Evolutionary conservation across 2,797 vertebrate genomes (phyloP), one percentile per base, ranked within the genome.

Genomic region (Rhinichthys osculus): DNA sequence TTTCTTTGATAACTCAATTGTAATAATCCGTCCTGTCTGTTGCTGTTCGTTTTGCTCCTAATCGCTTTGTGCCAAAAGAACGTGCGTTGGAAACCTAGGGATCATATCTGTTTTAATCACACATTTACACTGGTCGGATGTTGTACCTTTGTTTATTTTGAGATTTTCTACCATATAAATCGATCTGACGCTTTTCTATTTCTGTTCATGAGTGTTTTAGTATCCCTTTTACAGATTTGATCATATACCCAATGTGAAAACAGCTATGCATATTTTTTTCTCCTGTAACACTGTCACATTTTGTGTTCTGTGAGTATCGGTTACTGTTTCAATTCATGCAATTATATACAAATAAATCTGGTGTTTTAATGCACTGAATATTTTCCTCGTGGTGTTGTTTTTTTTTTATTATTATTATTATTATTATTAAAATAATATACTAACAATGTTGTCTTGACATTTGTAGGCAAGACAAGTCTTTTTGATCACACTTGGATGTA

Each of bases 301-400:
- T 89, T 87, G 67, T 86, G 67, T 86, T 85, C 21, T 80, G 73
- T 70, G 71, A 80, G 78, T 83, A n/a, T 54, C 84, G 67, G 47
- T 82, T 84, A 80, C 54, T 82, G 85, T 78, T 73, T 81, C 35
- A 87, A 62, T 78, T 54, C 16, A 69, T 82, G 77, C 72, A 38
- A 30, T 78, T 89, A 89, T 82, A 82, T 80, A 76, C 78, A 82
- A 88, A 90, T 90, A 87, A 89, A 86, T 78, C 38, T 69, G 30
- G 70, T 87, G 50, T 67, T 67, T 84, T 74, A 76, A 87, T 87
- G 64, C 90, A 83, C 35, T 82, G 59, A 74, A 77, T 73, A 42
- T n/a, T 59, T 59, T 66, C 9, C 7, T 38, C 52, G 7, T 33
- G 9, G 1, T 44, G 38, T 78, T 40, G 16, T 14, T 71, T 66